Evolutionary conservation across 2,113 vertebrate species (phyloP).

Genomic region (Cardinalis cardinalis): DNA sequence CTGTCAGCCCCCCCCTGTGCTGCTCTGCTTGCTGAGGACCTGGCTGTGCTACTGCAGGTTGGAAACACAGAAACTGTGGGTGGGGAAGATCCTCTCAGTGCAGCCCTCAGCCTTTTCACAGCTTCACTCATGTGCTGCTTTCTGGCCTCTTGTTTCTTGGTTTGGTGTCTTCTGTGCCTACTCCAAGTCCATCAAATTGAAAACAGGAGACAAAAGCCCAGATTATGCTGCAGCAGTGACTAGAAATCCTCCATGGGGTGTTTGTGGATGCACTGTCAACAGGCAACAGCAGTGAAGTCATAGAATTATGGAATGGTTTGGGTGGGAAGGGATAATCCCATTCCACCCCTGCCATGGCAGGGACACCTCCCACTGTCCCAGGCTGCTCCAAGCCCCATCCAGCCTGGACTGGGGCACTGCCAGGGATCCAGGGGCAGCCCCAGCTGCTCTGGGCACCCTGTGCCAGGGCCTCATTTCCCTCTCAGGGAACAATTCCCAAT

Average conservation of each 20-base stretch:
- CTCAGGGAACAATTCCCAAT: accelerated
- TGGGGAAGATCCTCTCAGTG: background rate
- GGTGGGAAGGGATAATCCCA: background rate
- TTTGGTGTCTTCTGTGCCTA: background rate
- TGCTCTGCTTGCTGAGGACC: background rate
- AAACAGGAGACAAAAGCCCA: background rate
- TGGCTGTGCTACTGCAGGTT: background rate
- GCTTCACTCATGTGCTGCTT: background rate
- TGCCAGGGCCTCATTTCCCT: background rate
- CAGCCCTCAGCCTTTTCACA: background rate
- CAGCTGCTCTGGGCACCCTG: background rate
- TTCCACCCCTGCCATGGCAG: background rate
- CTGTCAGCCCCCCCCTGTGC: background rate
- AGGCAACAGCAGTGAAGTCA: background rate
- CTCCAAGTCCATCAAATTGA: background rate
- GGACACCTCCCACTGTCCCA: background rate
- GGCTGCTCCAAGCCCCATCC: background rate
- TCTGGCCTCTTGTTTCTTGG: background rate
- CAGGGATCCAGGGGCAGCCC: background rate
- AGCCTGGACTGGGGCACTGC: background rate
- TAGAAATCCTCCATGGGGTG: background rate
- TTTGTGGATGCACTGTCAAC: background rate
- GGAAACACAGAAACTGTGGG: background rate
- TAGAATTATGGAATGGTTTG: background rate
- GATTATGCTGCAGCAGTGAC: background rate